Evolutionary conservation across 2,888 invertebrate species (phyloP).

Genomic region (Drosophila subsilvestris): DNA sequence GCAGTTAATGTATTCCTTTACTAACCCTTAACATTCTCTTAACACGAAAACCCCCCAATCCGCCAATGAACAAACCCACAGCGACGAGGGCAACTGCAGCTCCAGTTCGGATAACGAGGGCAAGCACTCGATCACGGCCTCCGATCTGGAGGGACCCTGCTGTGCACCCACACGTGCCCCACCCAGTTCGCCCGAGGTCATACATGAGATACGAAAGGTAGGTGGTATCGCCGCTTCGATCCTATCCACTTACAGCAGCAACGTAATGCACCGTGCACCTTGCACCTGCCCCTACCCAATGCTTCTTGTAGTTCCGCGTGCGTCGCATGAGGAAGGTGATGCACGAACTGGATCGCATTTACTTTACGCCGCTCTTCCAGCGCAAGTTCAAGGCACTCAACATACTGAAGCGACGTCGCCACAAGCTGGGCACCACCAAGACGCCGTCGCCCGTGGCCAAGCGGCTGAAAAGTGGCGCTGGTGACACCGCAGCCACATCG

Average conservation of each 20-base stretch:
- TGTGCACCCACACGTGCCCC: slow-evolving; percentile 86
- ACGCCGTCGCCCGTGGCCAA: slow-evolving; percentile 1
- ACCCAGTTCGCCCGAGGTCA: slow-evolving; percentile 89
- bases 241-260: background rate
- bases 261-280: slow-evolving; percentile 6
- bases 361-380: slow-evolving; percentile 79
- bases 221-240: slow-evolving; percentile 15
- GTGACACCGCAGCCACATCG: background rate
- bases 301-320: slow-evolving; percentile 69
- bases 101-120: slow-evolving; percentile 88
- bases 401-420: slow-evolving; percentile 56
- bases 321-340: slow-evolving; percentile 79
- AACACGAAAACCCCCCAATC: background rate
- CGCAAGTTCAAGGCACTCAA: slow-evolving; percentile 66
- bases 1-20: slow-evolving; percentile 38
- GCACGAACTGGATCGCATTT: slow-evolving; percentile 80
- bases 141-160: slow-evolving; percentile 83
- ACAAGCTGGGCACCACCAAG: slow-evolving; percentile 45
- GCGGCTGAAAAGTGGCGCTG: slow-evolving; percentile 40
- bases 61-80: slow-evolving; percentile 70
- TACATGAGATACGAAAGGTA: slow-evolving; percentile 80
- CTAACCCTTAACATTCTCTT: slow-evolving; percentile 1
- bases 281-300: background rate
- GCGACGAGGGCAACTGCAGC: slow-evolving; percentile 92
- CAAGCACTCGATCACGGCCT: slow-evolving; percentile 81